Base-by-base conservation (phyloP, 2,888 invertebrate genomes). In the Dasypolia templi region DNA sequence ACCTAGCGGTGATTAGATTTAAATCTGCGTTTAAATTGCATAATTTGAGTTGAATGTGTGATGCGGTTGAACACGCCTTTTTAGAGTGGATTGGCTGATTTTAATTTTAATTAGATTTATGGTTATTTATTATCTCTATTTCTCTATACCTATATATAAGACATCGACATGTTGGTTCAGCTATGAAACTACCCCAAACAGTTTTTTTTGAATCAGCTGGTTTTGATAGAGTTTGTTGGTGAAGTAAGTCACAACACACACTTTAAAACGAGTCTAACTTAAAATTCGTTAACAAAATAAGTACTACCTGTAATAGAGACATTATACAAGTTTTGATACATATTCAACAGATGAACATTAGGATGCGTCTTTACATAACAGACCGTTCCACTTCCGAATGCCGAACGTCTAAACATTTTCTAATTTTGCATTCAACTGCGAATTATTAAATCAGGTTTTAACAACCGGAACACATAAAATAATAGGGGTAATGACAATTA, bases 391-490 rank as follows among this genome's bases (percentile, higher is more conserved):
- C 44, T 64, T 79, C 49, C 64, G 63, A 77, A 70, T 61, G 26
- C 58, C 59, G 63, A 35, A 69, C 44, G 51, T 46, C 53, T 56
- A 26, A 29, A 39, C 39, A 42, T 62, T 63, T 62, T 44, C 61
- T 79, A 62, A 66, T 56, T 76, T 66, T 39, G 12, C 55, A 66
- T 51, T 17, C 19, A 26, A 35, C 32, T 39, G 42, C n/a, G 12
- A 77, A 77, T 67, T 2, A 49, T 49, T 55, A 49, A 58, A 62
- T 67, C 12, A 63, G 42, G 32, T 46, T 79, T 9, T 46, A 56
- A 53, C n/a, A 56, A 68, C 80, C 80, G 83, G 67, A 79, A 81
- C 84, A 73, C 62, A 29, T 46, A 6, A n/a, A 59, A 4, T 14
- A 39, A 6, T n/a, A 66, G 29, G 64, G n/a, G 39, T 63, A 61